Evolutionary conservation across 2,113 vertebrate species (phyloP).

Genomic region (Chloebia gouldiae): DNA sequence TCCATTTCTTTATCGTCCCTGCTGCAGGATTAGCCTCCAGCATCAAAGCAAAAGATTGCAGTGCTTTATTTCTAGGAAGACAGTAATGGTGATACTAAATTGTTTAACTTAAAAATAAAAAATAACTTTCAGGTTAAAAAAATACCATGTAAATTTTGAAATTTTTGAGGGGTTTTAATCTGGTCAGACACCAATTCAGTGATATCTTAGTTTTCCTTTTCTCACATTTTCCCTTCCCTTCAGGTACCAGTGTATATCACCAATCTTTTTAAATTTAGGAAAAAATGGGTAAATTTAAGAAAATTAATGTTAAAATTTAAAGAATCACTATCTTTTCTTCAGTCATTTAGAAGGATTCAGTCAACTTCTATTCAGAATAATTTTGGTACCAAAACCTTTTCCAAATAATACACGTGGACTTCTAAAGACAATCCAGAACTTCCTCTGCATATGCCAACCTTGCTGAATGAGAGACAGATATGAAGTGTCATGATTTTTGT

Average conservation of each 20-base stretch:
- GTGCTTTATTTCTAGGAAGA: neutral
- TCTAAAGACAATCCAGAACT: neutral
- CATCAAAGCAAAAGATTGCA: neutral
- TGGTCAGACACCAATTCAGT: neutral
- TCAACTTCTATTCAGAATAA: neutral
- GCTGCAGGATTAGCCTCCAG: neutral
- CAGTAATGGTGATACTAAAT: neutral
- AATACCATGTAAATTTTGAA: neutral
- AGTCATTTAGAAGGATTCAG: neutral
- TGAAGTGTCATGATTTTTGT: rapidly evolving
- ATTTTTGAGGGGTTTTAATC: neutral
- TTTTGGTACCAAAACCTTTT: neutral
- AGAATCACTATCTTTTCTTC: neutral
- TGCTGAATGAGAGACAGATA: neutral
- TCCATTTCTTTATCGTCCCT: neutral
- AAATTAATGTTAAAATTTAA: neutral
- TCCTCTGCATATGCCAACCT: neutral
- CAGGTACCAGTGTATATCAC: neutral
- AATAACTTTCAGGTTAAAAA: neutral
- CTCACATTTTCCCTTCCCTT: neutral
- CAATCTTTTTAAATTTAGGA: neutral
- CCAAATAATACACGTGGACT: neutral
- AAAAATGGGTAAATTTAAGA: neutral
- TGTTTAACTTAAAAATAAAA: neutral
- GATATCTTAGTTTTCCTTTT: neutral